Percentiles rank a stretch among this genome's conserved stretches.
phyloP scores from a whole-genome alignment of 2,888 invertebrate species.

The Lottia gigantea region DNA sequence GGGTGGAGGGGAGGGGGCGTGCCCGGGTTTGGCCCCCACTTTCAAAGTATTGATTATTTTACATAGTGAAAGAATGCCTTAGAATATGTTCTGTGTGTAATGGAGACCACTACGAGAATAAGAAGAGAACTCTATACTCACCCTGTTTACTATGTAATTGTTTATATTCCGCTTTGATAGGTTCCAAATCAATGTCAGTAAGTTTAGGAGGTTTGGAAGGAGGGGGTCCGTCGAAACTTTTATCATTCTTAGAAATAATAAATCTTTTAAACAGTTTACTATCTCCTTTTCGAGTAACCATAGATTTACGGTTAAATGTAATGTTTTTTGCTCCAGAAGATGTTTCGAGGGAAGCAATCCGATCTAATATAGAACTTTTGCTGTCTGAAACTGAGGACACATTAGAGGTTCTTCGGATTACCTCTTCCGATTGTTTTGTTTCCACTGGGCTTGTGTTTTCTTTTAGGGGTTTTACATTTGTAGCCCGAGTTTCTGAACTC shows the following conservation, averaged over 20 bases:
- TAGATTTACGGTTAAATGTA: slow-evolving; percentile 6
- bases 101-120: too few relatives aligned
- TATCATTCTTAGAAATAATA: not conserved
- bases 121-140: not conserved
- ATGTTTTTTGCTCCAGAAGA: not conserved
- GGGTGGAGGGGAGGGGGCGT: too few relatives aligned
- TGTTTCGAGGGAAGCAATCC: not conserved
- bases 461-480: not conserved
- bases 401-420: not conserved
- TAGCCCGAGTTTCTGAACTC: not conserved
- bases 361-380: not conserved
- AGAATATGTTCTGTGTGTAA: too few relatives aligned
- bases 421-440: not conserved
- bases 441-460: not conserved
- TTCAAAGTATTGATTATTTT: too few relatives aligned
- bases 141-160: slow-evolving; percentile 11
- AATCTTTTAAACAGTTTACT: slow-evolving; percentile 11
- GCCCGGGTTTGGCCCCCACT: too few relatives aligned
- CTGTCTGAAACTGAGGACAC: not conserved
- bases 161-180: slow-evolving; percentile 11
- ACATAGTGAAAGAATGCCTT: too few relatives aligned
- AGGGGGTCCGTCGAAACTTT: not conserved
- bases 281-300: slow-evolving; percentile 14
- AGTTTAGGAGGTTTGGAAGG: slow-evolving; percentile 17
- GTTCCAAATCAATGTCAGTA: slow-evolving; percentile 1